phyloP scores from a whole-genome alignment of 2,113 vertebrate species.

The Glareola pratincola region DNA sequence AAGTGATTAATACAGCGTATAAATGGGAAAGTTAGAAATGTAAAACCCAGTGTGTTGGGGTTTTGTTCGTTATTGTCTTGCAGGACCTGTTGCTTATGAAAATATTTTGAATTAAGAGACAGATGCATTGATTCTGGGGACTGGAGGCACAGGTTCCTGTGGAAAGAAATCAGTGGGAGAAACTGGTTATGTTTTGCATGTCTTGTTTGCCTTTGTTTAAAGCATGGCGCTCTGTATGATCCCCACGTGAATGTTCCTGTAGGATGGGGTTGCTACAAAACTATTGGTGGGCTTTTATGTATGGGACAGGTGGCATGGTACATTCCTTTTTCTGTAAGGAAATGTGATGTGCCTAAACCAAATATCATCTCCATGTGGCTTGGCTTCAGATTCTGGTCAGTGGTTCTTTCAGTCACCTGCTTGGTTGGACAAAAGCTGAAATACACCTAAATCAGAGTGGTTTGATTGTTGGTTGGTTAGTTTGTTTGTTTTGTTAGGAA shows the following conservation, averaged over 20 bases:
- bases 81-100: background rate
- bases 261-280: background rate
- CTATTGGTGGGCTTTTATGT: background rate
- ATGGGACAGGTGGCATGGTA: background rate
- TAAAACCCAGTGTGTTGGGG: background rate
- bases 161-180: background rate
- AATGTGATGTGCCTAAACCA: background rate
- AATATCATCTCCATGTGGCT: background rate
- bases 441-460: background rate
- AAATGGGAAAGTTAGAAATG: background rate
- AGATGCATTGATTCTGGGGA: background rate
- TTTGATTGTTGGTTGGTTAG: background rate
- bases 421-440: background rate
- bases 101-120: background rate
- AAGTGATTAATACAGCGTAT: background rate
- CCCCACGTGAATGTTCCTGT: background rate
- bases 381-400: background rate
- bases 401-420: background rate
- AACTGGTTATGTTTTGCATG: background rate
- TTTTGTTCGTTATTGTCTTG: background rate
- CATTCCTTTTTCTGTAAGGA: background rate
- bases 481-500: background rate
- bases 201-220: background rate
- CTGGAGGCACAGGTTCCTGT: background rate
- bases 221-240: background rate